phyloP scores from a whole-genome alignment of 92 coral and sea anemone genomes.

The Paragorgia papillata region DNA sequence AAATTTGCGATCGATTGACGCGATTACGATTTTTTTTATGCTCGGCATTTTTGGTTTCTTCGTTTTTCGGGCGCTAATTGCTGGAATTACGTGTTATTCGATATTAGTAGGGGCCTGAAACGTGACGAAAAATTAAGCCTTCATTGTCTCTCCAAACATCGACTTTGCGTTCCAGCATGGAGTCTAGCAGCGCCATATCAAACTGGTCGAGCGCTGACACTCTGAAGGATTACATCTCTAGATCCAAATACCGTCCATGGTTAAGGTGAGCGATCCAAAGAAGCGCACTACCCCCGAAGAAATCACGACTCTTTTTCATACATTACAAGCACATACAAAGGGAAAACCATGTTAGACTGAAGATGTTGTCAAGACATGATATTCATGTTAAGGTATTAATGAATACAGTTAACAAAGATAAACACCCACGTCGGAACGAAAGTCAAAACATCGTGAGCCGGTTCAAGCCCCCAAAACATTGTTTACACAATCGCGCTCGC shows the following conservation, averaged over 20 bases:
- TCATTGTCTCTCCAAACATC: not conserved
- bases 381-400: constrained; percentile 36
- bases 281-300: no score
- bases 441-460: constrained; percentile 40
- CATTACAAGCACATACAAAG: not conserved
- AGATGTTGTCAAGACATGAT: constrained; percentile 31
- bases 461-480: not conserved
- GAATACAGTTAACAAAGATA: constrained; percentile 41
- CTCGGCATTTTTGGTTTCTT: constrained; percentile 6
- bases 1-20: constrained; percentile 13
- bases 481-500: constrained; percentile 20
- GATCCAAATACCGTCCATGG: not conserved
- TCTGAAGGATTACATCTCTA: not conserved
- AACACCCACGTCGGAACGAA: constrained; percentile 1
- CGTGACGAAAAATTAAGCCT: not conserved
- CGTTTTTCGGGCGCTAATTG: not conserved
- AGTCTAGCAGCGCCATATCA: constrained; percentile 14
- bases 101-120: not conserved
- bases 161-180: constrained; percentile 18
- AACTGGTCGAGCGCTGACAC: constrained; percentile 8
- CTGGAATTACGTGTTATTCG: no score
- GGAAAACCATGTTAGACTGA: constrained; percentile 5
- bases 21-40: constrained; percentile 5
- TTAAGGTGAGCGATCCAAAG: no score
- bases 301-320: no score